Evolutionary conservation across 64 coral and sea anemone genomes (phyloP).

Genomic region (Dendrophyllia cribrosa): DNA sequence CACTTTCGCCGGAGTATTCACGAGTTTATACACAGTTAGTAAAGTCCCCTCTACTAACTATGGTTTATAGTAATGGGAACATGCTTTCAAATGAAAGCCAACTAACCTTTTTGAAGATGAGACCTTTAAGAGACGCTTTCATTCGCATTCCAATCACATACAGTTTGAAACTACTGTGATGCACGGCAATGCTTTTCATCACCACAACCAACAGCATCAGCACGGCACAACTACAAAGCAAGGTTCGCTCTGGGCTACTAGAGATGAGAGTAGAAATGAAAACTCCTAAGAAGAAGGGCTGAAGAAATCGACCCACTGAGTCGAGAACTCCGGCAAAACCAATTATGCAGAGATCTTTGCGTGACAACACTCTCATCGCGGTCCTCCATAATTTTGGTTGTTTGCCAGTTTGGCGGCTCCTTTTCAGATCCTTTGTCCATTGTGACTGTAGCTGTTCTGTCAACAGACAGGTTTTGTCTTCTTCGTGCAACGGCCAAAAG

Average conservation of each 20-base stretch:
- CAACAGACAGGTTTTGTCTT: slow-evolving; percentile 22
- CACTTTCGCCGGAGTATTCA: too few relatives aligned
- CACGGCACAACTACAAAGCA: slow-evolving; percentile 5
- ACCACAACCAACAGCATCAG: slow-evolving; percentile 40
- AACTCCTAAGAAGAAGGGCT: slow-evolving; percentile 32
- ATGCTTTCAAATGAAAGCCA: too few relatives aligned
- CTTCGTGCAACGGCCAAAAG: slow-evolving; percentile 43
- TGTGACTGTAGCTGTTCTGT: slow-evolving; percentile 9
- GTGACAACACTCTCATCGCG: slow-evolving; percentile 25
- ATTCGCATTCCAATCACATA: slow-evolving; percentile 46
- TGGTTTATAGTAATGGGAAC: too few relatives aligned
- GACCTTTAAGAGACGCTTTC: slow-evolving; percentile 33
- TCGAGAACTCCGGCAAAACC: slow-evolving; percentile 26
- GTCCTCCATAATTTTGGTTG: slow-evolving; percentile 26
- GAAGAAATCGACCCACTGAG: slow-evolving; percentile 50
- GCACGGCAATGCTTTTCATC: slow-evolving; percentile 41
- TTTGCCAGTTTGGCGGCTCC: neutral
- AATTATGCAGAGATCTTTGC: slow-evolving; percentile 29
- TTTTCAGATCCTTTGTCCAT: slow-evolving; percentile 22
- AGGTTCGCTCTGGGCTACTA: neutral
- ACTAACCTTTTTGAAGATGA: slow-evolving; percentile 50
- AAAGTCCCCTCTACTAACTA: too few relatives aligned
- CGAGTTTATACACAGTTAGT: too few relatives aligned
- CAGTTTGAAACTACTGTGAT: slow-evolving; percentile 49
- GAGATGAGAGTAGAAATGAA: slow-evolving; percentile 25